A percentile compares a stretch with the other conserved stretches of the same genome.
Conservation (phyloP, 2,113 vertebrate species). For the Passerina amoena region DNA sequence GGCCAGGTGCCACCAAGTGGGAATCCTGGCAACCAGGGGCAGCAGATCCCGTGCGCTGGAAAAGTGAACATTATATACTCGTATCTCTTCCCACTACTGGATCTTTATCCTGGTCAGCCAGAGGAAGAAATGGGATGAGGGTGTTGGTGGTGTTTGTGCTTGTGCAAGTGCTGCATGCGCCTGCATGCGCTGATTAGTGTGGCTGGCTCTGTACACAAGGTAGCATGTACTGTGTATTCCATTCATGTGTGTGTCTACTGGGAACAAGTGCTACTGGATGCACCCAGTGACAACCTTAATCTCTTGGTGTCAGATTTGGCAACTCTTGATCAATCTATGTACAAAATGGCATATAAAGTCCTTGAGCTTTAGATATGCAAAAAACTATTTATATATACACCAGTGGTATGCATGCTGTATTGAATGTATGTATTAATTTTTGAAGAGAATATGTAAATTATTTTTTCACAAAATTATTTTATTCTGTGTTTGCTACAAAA, state of each 20-base stretch:
- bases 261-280: not conserved
- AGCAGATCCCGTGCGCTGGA: not conserved
- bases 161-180: not conserved
- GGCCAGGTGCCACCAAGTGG: too few species aligned
- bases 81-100: not conserved
- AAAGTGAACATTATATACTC: not conserved
- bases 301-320: not conserved
- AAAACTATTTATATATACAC: not conserved
- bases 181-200: not conserved
- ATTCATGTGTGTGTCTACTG: not conserved
- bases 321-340: not conserved
- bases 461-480: not conserved
- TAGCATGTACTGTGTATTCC: not conserved
- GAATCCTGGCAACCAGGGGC: not conserved
- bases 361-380: not conserved
- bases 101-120: not conserved
- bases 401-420: not conserved
- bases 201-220: not conserved
- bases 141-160: not conserved
- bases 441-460: not conserved
- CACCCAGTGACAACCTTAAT: not conserved
- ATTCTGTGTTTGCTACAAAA: not conserved
- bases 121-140: not conserved
- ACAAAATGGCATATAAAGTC: not conserved
- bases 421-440: not conserved